phyloP scores from a whole-genome alignment of 2,797 vertebrate genomes.

The Rhinella marina region DNA sequence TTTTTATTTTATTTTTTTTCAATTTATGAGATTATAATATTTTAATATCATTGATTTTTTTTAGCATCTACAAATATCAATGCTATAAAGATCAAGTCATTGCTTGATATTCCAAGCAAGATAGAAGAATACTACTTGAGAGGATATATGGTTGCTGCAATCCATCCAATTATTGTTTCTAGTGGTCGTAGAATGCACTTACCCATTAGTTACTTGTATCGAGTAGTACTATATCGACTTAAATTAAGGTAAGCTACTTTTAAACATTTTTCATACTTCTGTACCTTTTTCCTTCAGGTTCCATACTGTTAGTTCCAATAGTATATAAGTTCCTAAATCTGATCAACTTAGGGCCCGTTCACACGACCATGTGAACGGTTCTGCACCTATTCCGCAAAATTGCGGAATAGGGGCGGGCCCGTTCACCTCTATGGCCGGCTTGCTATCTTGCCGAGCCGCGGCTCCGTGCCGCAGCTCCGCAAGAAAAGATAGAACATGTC shows the following conservation, averaged over 20 bases:
- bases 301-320: too few relatives aligned
- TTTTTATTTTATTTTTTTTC: too few relatives aligned
- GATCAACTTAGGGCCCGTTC: too few relatives aligned
- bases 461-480: too few relatives aligned
- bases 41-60: slow-evolving; percentile 62
- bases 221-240: slow-evolving; percentile 84
- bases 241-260: slow-evolving; percentile 79
- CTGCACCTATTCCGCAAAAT: too few relatives aligned
- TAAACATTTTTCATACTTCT: background rate
- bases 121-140: slow-evolving; percentile 91
- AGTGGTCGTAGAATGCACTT: slow-evolving; percentile 80
- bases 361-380: too few relatives aligned
- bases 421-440: too few relatives aligned
- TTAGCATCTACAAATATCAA: slow-evolving; percentile 82
- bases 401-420: too few relatives aligned
- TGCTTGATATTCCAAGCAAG: slow-evolving; percentile 81
- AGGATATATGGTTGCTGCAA: slow-evolving; percentile 84
- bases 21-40: background rate
- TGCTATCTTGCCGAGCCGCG: too few relatives aligned
- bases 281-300: too few relatives aligned
- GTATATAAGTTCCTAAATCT: too few relatives aligned
- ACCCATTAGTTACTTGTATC: slow-evolving; percentile 89
- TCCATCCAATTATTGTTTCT: slow-evolving; percentile 91
- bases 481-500: too few relatives aligned
- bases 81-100: slow-evolving; percentile 87